A percentile compares a stretch with the other conserved stretches of the same genome.
phyloP scores from a whole-genome alignment of 2,797 vertebrate genomes.

The Trichosurus vulpecula region DNA sequence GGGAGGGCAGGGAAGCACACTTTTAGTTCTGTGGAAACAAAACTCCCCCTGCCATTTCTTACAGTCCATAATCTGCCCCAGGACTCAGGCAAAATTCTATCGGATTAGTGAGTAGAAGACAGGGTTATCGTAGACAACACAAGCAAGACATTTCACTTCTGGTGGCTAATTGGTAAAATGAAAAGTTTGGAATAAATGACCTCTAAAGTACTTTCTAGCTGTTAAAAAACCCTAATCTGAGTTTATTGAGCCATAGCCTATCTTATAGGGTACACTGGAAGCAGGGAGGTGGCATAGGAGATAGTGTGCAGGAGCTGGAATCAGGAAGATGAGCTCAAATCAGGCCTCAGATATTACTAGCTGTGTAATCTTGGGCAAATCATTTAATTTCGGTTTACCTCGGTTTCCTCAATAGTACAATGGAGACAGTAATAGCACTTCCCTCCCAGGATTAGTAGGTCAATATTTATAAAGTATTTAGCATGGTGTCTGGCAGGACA shows the following conservation, averaged over 20 bases:
- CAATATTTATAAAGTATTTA: background rate
- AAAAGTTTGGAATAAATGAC: background rate
- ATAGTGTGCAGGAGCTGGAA: background rate
- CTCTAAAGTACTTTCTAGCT: conserved; percentile 6
- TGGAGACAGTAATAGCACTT: background rate
- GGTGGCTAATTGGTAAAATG: background rate
- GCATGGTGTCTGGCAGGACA: background rate
- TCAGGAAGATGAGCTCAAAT: background rate
- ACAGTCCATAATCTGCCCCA: background rate
- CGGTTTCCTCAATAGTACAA: background rate
- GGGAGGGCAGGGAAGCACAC: too few species aligned
- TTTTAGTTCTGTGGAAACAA: too few species aligned
- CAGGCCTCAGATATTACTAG: background rate
- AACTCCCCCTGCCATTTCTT: too few species aligned
- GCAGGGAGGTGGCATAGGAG: background rate
- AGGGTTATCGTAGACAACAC: background rate
- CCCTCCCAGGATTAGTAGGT: background rate
- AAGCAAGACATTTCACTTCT: background rate
- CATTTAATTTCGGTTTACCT: background rate
- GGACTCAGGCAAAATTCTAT: background rate
- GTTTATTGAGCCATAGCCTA: background rate
- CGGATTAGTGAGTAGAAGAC: background rate
- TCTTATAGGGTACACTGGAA: background rate
- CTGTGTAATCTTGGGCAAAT: background rate
- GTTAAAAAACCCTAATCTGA: conserved; percentile 33